Conservation (phyloP, 2,888 invertebrate genomes). For the Ectropis crepuscularia region DNA sequence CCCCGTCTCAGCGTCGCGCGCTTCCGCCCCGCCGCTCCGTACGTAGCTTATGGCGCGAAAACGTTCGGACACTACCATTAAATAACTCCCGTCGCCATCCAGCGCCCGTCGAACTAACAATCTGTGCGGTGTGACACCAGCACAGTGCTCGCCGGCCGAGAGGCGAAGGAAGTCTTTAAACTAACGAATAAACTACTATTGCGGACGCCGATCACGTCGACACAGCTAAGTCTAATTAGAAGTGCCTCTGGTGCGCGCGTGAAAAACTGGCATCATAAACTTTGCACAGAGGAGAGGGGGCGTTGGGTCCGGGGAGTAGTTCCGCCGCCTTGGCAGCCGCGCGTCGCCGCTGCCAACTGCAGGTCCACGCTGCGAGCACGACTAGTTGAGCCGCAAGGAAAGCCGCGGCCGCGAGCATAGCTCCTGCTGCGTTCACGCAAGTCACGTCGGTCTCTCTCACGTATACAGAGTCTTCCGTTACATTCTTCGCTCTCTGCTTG, state of each 20-base stretch:
- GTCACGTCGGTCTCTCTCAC: constrained; percentile 86
- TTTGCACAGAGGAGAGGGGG: constrained; percentile 89
- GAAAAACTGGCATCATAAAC: constrained; percentile 94
- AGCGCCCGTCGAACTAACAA: constrained; percentile 62
- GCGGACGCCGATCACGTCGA: constrained; percentile 78
- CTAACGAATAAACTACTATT: constrained; percentile 81
- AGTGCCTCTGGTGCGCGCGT: constrained; percentile 87
- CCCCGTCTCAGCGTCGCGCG: constrained; percentile 77
- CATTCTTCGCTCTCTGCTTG: constrained; percentile 86
- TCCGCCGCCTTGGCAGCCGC: constrained; percentile 87
- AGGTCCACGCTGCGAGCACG: constrained; percentile 94
- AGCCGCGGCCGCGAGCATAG: constrained; percentile 93
- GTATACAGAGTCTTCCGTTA: constrained; percentile 89
- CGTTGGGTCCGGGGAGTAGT: constrained; percentile 86
- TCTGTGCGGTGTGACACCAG: constrained; percentile 52
- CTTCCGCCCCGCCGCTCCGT: constrained; percentile 60
- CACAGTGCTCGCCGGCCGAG: constrained; percentile 63
- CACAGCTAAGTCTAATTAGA: constrained; percentile 69
- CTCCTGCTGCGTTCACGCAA: constrained; percentile 91
- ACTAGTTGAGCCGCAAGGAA: constrained; percentile 95
- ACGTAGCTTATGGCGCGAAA: constrained; percentile 65
- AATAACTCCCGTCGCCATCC: constrained; percentile 76
- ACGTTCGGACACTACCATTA: constrained; percentile 73
- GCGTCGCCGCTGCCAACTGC: constrained; percentile 93
- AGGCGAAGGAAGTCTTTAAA: constrained; percentile 77